Base-by-base conservation (phyloP, 1,140 invertebrate genomes). In the Heliconius nattereri region DNA sequence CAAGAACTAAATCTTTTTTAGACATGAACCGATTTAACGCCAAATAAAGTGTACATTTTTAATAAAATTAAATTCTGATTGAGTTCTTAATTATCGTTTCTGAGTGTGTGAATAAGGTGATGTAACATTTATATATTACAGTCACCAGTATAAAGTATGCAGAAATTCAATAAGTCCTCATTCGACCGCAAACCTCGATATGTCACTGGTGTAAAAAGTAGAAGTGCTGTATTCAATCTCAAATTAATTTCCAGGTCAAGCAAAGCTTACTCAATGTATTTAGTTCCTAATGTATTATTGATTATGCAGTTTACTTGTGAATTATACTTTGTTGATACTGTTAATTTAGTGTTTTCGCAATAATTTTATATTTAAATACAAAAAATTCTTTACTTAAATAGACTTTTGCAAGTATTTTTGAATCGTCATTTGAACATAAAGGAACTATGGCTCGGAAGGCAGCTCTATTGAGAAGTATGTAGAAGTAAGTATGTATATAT, bases 261-360 rank as follows among this genome's bases (percentile, higher is more conserved):
- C 23, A 26, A 66, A 66, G 60, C 60, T 66, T 66, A 66, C 60
- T 26, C 60, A 66, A 66, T 66, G 26, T 26, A 16, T 66, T 66
- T 66, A 66, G 5, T 26, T 0, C 1, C 29, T 66, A 66, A 66
- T 66, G 1, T 29, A 16, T 7, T 13, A 66, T 57, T 66, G 26
- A 3, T 26, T 29, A 26, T 2, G 2, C 8, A 60, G 2, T 60
- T 60, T 26, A 60, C 57, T 60, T 9, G n/a, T 0, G 57, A 45
- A 45, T 45, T 16, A 13, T 45, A 11, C 2, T 13, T 45, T 45
- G 5, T 16, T 11, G 40, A 45, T 45, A 45, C 40, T 45, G 8
- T 32, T 32, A 32, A 32, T 32, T 32, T 32, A n/a, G n/a, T 35
- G 32, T 32, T 32, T 32, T 32, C 32, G 32, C 32, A 32, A 32